Percentiles rank a stretch among this genome's conserved stretches.
Evolutionary conservation across 1,140 invertebrate species (phyloP).

Genomic region (Copidosoma floridanum): DNA sequence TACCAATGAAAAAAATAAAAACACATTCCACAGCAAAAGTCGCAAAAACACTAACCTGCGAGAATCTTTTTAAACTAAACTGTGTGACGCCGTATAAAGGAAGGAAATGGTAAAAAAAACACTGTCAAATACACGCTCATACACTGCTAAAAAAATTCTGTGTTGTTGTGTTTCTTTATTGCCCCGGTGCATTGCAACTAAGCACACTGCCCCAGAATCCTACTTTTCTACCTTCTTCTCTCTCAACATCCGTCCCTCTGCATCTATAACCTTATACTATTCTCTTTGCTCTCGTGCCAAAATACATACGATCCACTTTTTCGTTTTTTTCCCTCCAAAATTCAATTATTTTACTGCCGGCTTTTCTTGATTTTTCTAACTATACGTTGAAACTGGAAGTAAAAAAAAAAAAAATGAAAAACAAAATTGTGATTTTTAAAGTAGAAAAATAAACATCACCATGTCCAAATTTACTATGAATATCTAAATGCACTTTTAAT

Average conservation of each 20-base stretch:
- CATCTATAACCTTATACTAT: no score
- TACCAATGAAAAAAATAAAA: no score
- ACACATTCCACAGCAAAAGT: slow-evolving; percentile 50
- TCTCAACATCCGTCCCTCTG: no score
- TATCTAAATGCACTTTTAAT: no score
- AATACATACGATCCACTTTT: neutral
- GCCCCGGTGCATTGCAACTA: slow-evolving; percentile 8
- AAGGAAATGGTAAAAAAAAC: slow-evolving; percentile 41
- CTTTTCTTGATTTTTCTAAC: no score
- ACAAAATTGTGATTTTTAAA: no score
- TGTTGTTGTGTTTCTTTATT: slow-evolving; percentile 34
- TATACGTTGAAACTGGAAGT: no score
- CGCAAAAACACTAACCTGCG: slow-evolving; percentile 45
- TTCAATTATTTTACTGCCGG: no score
- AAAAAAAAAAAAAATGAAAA: no score
- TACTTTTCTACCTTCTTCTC: slow-evolving; percentile 8
- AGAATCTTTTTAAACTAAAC: slow-evolving; percentile 46
- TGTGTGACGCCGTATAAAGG: slow-evolving; percentile 47
- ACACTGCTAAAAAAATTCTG: slow-evolving; percentile 44
- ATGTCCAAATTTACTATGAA: no score
- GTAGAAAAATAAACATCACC: no score
- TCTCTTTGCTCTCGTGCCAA: neutral
- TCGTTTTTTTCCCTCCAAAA: no score
- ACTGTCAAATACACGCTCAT: slow-evolving; percentile 56
- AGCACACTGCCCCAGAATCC: neutral